These are phyloP conservation scores for Eremobia ochroleuca DNA, from an alignment of 2,888 invertebrate genomes.

Conservation along the genomic window DNA sequence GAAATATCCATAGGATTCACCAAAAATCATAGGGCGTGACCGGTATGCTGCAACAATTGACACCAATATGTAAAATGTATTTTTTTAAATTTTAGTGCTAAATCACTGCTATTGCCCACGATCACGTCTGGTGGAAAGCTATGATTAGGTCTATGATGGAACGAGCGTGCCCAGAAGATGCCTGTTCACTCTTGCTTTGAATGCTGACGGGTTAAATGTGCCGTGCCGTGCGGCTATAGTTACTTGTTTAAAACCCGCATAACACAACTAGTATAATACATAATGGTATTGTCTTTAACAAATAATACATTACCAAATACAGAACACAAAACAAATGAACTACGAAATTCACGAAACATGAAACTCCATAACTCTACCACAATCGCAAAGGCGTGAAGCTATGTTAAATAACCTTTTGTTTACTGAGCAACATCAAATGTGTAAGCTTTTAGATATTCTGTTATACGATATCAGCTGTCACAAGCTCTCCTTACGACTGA, in stretches of 20 bases:
- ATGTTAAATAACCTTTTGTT: slow-evolving; percentile 64
- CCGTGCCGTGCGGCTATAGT: neutral
- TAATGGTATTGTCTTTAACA: neutral
- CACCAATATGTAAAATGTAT: neutral
- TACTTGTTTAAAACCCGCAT: neutral
- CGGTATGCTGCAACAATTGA: neutral
- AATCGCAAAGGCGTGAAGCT: slow-evolving; percentile 45
- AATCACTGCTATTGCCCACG: neutral
- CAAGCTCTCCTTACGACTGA: slow-evolving; percentile 70
- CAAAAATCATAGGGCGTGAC: neutral
- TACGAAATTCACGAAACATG: slow-evolving; percentile 10
- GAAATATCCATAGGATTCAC: neutral
- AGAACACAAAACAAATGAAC: slow-evolving; percentile 15
- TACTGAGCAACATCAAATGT: slow-evolving; percentile 58
- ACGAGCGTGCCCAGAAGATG: neutral
- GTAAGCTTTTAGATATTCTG: slow-evolving; percentile 66
- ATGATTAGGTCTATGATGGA: neutral
- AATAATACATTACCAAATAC: neutral
- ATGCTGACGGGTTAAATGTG: neutral
- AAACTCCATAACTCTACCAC: slow-evolving; percentile 29
- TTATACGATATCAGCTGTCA: slow-evolving; percentile 75
- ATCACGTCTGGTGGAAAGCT: neutral
- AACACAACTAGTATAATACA: neutral
- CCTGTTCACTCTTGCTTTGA: neutral
- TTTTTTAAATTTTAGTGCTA: neutral